Evolutionary conservation across 2,113 vertebrate genomes (phyloP), one percentile per base, ranked within the genome.

Genomic region (Psilopogon haemacephalus): DNA sequence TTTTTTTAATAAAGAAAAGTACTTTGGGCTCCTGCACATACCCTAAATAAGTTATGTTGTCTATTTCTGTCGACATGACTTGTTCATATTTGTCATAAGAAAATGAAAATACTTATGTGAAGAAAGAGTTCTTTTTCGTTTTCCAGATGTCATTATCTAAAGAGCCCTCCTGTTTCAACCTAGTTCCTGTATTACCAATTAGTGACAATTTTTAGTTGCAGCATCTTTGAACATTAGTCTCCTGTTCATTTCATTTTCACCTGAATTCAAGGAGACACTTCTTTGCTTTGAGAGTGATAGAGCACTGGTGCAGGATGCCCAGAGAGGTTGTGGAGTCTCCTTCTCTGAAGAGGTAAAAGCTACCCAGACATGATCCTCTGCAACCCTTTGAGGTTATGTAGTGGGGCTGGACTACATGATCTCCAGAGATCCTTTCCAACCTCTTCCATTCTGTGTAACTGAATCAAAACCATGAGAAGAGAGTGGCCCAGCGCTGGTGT

Each of bases 1-100:
- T 78, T 81, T 90, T 81, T 90, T 94, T 84, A 58, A 86, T 92
- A 62, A 79, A 69, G 27, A 68, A 88, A 75, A 94, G n/a, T 30
- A 62, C 56, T 86, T 72, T 81, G 9, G 1, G 3, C 16, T 46
- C n/a, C n/a, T 44, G 8, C 7, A 48, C 26, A 3, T n/a, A 16
- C n/a, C 26, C n/a, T 81, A 15, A 94, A 56, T 21, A 20, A 65
- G 44, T 84, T 80, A 42, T 0, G 0, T 4, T 68, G 28, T 7
- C 11, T 4, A 2, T 30, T 88, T 73, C 30, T 74, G 46, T 56
- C 52, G 46, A 15, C 5, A 4, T 14, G 27, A 16, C 3, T 0
- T n/a, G 2, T 12, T 72, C 11, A 4, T 3, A 0, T 52, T 78
- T 65, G 19, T 37, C 75, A 63, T 40, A 56, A 40, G 30, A 74